These are phyloP conservation scores for Trichomycterus rosablanca DNA, from an alignment of 2,113 vertebrate genomes.

Conservation along the genomic window DNA sequence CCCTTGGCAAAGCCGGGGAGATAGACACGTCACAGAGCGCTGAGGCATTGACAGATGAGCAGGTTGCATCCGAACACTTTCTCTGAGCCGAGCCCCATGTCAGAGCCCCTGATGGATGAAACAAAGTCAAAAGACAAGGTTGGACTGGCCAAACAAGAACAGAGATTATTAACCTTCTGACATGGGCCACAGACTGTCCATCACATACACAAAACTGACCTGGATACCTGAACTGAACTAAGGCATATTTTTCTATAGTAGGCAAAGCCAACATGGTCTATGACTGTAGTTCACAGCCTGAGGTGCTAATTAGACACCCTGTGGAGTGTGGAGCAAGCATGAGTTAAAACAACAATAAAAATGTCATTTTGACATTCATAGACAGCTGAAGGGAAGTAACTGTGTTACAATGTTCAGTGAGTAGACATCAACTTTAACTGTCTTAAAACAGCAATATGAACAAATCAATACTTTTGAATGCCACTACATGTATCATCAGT, in stretches of 20 bases:
- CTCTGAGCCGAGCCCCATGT: slow-evolving; percentile 49
- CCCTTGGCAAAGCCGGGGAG: too few relatives aligned
- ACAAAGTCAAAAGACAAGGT: slow-evolving; percentile 48
- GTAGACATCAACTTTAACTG: too few relatives aligned
- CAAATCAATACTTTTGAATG: too few relatives aligned
- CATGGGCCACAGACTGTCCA: slow-evolving; percentile 21
- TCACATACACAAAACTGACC: slow-evolving; percentile 48
- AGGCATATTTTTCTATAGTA: slow-evolving; percentile 8
- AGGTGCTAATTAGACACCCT: slow-evolving; percentile 23
- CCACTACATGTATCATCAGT: too few relatives aligned
- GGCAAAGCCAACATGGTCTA: background rate
- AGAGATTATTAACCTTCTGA: slow-evolving; percentile 54
- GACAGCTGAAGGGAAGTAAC: background rate
- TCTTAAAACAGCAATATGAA: too few relatives aligned
- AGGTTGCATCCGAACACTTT: slow-evolving; percentile 54
- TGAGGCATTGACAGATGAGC: slow-evolving; percentile 26
- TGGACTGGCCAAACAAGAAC: slow-evolving; percentile 30
- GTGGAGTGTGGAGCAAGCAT: background rate
- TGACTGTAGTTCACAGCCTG: slow-evolving; percentile 6
- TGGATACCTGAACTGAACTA: slow-evolving; percentile 10
- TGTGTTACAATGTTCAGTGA: too few relatives aligned
- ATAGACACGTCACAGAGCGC: background rate
- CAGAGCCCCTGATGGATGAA: slow-evolving; percentile 57
- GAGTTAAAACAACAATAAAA: slow-evolving; percentile 14
- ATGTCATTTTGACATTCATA: background rate